Percentiles rank a stretch among this genome's conserved stretches.
phyloP scores from a whole-genome alignment of 1,140 invertebrate genomes.

The Caenorhabditis inopinata region DNA sequence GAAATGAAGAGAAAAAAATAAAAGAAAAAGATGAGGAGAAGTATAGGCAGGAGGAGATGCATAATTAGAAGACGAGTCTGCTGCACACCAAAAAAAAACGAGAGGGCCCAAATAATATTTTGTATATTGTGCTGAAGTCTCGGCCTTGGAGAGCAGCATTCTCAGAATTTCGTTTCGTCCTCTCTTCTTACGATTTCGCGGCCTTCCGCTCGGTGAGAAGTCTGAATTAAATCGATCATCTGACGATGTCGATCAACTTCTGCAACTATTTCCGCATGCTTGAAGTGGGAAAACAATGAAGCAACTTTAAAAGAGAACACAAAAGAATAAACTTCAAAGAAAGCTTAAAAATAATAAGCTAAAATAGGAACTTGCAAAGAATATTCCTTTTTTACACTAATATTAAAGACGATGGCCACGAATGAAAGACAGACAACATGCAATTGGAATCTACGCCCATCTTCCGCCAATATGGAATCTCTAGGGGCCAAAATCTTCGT shows the following conservation, averaged over 20 bases:
- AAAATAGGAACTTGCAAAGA: no score
- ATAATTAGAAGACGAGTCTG: conserved; percentile 16
- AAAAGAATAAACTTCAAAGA: no score
- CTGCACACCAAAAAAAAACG: neutral
- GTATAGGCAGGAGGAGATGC: neutral
- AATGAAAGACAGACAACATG: neutral
- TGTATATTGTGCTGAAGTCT: neutral
- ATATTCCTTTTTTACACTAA: no score
- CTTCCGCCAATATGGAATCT: conserved; percentile 10
- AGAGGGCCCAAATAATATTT: neutral
- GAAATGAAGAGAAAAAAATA: conserved; percentile 13
- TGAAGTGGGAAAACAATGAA: no score
- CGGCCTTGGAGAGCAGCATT: no score
- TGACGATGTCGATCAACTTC: neutral
- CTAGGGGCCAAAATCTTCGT: conserved; percentile 5
- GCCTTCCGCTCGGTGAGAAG: no score
- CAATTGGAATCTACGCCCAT: neutral
- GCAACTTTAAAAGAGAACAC: no score
- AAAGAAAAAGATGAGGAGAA: neutral
- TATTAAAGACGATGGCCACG: neutral
- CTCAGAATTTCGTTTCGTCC: no score
- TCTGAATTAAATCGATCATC: conserved; percentile 15
- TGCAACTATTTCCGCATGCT: no score
- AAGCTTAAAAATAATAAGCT: neutral
- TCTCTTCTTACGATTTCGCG: neutral